Evolutionary conservation across 2,888 invertebrate genomes (phyloP), one percentile per base, ranked within the genome.

Genomic region (Blera fallax): DNA sequence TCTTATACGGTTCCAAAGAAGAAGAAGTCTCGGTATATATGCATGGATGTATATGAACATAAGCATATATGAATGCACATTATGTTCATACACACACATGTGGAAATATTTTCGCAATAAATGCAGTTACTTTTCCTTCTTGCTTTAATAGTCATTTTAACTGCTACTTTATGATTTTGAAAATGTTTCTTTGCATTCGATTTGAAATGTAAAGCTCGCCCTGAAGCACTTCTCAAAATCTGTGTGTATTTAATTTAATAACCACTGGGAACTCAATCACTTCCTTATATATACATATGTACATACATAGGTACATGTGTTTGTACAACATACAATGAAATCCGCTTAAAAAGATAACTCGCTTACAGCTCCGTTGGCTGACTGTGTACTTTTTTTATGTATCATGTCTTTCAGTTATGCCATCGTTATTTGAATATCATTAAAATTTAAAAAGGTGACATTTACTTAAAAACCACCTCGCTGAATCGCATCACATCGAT

Each of bases 341-440:
- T 70, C 64, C 32, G 29, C 48, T 76, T 70, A 65, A 50, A 80
- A n/a, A 27, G 21, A 34, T 65, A 52, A 72, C 16, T 48, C 40
- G 52, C 16, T 43, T 18, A 14, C 10, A 54, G 16, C 48, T 45
- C 11, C 21, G 43, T 10, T 29, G 3, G 16, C 21, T 45, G 65
- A 7, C 14, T 48, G n/a, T 21, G n/a, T 11, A 27, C 8, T 40
- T 69, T 72, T 67, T 50, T 56, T 37, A 24, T 32, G 32, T 8
- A 24, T 43, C 37, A 10, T 65, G 40, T 62, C 56, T 40, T 40
- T 50, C 40, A 2, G 34, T 67, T 72, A 34, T 72, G 76, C 62
- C 58, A 64, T 81, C 67, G 74, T 81, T 91, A 90, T 91, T 91
- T 91, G 91, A 89, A 90, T 88, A 91, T 91, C 91, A 91, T 91